A percentile compares a stretch with the other conserved stretches of the same genome.
phyloP scores from a whole-genome alignment of 2,113 vertebrate genomes.

The Mobula birostris region DNA sequence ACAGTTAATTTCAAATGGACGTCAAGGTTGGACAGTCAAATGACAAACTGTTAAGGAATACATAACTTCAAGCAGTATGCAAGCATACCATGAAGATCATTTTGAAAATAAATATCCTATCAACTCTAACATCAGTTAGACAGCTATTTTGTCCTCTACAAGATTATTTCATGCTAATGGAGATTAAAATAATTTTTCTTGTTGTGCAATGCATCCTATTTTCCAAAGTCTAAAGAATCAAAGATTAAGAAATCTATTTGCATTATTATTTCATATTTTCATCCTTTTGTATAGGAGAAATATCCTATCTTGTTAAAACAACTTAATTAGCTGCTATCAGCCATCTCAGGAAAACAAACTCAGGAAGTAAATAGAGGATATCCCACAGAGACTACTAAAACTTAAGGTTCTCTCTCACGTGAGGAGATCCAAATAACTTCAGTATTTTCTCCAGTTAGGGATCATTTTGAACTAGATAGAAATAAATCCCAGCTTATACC shows the following conservation, averaged over 20 bases:
- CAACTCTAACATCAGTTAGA: not conserved
- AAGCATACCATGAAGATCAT: not conserved
- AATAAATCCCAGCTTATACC: not conserved
- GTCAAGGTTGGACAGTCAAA: not conserved
- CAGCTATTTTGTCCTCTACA: not conserved
- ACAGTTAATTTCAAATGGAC: too few species aligned
- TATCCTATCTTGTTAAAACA: not conserved
- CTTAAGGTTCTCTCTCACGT: slow-evolving; percentile 28
- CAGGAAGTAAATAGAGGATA: slow-evolving; percentile 36
- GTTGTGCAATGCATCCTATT: not conserved
- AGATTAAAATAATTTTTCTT: not conserved
- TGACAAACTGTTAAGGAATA: not conserved
- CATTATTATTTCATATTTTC: not conserved
- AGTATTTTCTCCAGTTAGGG: not conserved
- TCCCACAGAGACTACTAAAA: slow-evolving; percentile 26
- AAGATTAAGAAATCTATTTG: not conserved
- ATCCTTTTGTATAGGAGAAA: not conserved
- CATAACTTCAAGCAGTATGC: not conserved
- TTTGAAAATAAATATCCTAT: not conserved
- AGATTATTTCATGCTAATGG: not conserved
- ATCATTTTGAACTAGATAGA: not conserved
- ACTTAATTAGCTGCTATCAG: slow-evolving; percentile 20
- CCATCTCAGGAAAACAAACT: slow-evolving; percentile 30
- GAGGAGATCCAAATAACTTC: slow-evolving; percentile 14
- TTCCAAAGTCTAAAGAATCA: not conserved